Base-by-base conservation (phyloP, 2,888 invertebrate species). In the Dasypolia templi region DNA sequence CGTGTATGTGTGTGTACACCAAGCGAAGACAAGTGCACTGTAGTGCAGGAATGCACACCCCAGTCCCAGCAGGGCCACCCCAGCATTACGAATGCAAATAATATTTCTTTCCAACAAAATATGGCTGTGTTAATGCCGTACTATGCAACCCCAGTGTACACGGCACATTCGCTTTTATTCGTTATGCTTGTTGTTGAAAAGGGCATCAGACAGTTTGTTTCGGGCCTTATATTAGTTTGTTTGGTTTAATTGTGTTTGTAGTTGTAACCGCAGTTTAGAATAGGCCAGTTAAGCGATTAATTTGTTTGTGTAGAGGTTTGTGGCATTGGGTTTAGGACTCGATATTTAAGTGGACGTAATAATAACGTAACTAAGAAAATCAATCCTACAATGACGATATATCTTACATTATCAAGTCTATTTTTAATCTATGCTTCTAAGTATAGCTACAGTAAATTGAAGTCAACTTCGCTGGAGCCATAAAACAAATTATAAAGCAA, bases 91-190 rank as follows among this genome's bases (percentile, higher is more conserved):
- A 94, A 95, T 95, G 93, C 95, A 95, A 95, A 96, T 94, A 94
- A 94, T 95, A 94, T 94, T 95, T 95, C 95, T 94, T 95, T 91
- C 91, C 89, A 84, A 93, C 94, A 93, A 94, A 94, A 95, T 94
- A 94, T 94, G 91, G 92, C 92, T 89, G 93, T 94, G 95, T 95
- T 96, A 96, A 95, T 95, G 91, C 91, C 92, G 90, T 90, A 89
- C 89, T 73, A 85, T 85, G 89, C 85, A 89, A 88, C 92, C 93
- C 93, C 87, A 91, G 91, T 94, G 92, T 93, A 91, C 90, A 91
- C 90, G 90, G 91, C 90, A 87, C 92, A 93, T 93, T 92, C 90
- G 87, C 91, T 93, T 94, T 94, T 95, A 94, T 95, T 93, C 91
- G 92, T 93, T 91, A 86, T 86, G 87, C 93, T 93, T 93, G 93